A percentile compares a stretch with the other conserved stretches of the same genome.
phyloP scores from a whole-genome alignment of 2,888 invertebrate genomes.

The Tetragnatha montana region DNA sequence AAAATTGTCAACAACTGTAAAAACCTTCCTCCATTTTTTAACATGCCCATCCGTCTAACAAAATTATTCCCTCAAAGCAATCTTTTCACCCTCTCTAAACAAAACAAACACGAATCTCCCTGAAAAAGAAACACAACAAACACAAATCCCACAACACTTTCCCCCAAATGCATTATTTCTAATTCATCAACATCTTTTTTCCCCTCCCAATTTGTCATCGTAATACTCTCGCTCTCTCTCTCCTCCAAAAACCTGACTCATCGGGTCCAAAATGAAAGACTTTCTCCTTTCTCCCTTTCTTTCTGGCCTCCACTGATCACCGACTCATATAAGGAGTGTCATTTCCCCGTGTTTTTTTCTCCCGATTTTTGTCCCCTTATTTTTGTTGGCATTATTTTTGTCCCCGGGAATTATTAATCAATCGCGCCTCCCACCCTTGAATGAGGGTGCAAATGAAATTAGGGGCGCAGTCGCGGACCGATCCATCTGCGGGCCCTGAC shows the following conservation, averaged over 20 bases:
- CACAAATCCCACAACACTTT: background rate
- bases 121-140: background rate
- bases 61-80: no score
- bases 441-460: conserved; percentile 69
- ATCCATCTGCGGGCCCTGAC: conserved; percentile 68
- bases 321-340: conserved; percentile 62
- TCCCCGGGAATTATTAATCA: conserved; percentile 67
- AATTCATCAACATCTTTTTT: conserved; percentile 1
- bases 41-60: no score
- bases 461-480: conserved; percentile 62
- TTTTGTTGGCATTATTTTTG: conserved; percentile 53
- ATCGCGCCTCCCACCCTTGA: conserved; percentile 50
- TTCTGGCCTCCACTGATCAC: conserved; percentile 52
- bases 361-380: conserved; percentile 13
- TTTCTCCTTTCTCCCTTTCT: conserved; percentile 25
- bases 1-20: no score
- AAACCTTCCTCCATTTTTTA: no score
- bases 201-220: conserved; percentile 16
- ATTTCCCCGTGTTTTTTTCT: conserved; percentile 45
- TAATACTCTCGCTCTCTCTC: conserved; percentile 39
- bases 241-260: conserved; percentile 28
- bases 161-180: background rate
- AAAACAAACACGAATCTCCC: background rate
- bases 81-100: background rate
- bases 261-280: conserved; percentile 28